Evolutionary conservation across 2,797 vertebrate genomes (phyloP).

Genomic region (Hemibagrus guttatus): DNA sequence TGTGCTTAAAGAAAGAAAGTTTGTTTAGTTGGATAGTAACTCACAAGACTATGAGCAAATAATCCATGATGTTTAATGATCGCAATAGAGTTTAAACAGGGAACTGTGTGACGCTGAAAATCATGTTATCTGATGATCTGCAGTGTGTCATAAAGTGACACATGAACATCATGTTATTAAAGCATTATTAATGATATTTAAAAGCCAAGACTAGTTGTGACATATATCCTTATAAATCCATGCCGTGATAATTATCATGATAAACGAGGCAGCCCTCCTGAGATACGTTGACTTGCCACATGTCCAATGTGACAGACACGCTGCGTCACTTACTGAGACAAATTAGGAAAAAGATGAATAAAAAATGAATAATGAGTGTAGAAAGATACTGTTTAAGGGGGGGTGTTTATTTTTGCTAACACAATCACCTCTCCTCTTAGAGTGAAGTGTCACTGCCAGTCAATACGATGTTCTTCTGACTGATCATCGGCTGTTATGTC

Average conservation of each 20-base stretch:
- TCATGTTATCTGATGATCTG: background rate
- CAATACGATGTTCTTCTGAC: background rate
- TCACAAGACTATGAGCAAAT: background rate
- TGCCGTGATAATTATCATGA: constrained; percentile 18
- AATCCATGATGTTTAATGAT: background rate
- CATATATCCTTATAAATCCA: constrained; percentile 23
- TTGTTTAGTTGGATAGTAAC: background rate
- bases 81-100: background rate
- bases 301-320: background rate
- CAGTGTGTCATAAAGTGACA: background rate
- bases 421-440: too few relatives aligned
- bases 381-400: too few relatives aligned
- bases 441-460: background rate
- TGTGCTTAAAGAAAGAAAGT: background rate
- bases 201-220: background rate
- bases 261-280: constrained; percentile 1
- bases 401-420: background rate
- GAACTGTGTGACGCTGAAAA: background rate
- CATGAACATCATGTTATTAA: background rate
- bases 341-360: background rate
- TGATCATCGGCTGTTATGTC: background rate
- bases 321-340: background rate
- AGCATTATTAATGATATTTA: constrained; percentile 2
- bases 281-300: constrained; percentile 2
- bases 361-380: background rate